Base-by-base conservation (phyloP, 2,888 invertebrate genomes). In the Busseola fusca region DNA sequence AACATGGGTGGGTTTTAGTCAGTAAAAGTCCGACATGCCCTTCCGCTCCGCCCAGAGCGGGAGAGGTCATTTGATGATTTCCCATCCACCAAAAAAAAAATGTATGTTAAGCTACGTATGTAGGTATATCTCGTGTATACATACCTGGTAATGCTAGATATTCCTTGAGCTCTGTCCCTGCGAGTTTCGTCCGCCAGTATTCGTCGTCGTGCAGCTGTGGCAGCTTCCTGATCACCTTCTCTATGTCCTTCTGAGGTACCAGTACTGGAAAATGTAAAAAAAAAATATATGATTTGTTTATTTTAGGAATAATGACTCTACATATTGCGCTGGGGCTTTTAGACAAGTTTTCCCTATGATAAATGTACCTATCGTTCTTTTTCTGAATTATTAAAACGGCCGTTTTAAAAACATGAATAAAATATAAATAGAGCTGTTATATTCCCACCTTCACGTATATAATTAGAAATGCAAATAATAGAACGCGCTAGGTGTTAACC, bases 171-270 rank as follows among this genome's bases (percentile, higher is more conserved):
- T 90, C 88, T 1, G 92, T 90, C 6, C 86, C 84, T 2, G 87
- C 87, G 1, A 95, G 84, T 42, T 93, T 81, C 16, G 87, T 85
- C 56, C 76, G 69, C 91, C 93, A 95, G 72, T 93, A 94, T 1
- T 87, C 90, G 1, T 87, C 84, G 72, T 95, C 95, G 71, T 95
- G 94, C 0, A 95, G 84, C 67, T 95, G 95, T 0, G 95, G 92
- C 2, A 94, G 76, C 56, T 86, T 90, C 60, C 95, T 92, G 54
- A 95, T 89, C 3, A 94, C 93, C 52, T 63, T 48, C 62, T 95
- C 95, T 83, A 95, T 93, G 66, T 94, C 86, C 82, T 94, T 95
- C 75, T 95, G 95, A 0, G 95, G 94, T 7, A 92, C 95, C 81
- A 95, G 74, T 2, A 95, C 95, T 95, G 87, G 37, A 92, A 89